Evolutionary conservation across 2,888 invertebrate species (phyloP).

Genomic region (Lagria hirta): DNA sequence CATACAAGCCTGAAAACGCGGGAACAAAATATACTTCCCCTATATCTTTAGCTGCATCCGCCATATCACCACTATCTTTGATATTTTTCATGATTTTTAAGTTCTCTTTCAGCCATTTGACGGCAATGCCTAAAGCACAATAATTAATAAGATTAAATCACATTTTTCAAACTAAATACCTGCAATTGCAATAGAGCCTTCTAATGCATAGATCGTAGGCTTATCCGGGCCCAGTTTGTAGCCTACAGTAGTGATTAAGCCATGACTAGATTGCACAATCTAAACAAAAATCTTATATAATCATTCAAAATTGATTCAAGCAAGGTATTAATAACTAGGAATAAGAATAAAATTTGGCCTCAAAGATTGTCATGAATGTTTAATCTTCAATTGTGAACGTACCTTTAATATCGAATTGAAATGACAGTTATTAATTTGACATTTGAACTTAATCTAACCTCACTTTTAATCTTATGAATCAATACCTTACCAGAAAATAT

Average conservation of each 20-base stretch:
- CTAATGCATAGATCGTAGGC: conserved; percentile 81
- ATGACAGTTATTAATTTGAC: too few relatives aligned
- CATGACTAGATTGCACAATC: conserved; percentile 83
- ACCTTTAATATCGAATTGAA: too few relatives aligned
- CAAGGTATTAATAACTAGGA: too few relatives aligned
- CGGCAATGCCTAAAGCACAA: conserved; percentile 68
- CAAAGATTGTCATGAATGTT: too few relatives aligned
- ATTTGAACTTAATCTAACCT: too few relatives aligned
- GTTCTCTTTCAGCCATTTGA: conserved; percentile 89
- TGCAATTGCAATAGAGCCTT: conserved; percentile 87
- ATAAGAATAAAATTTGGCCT: too few relatives aligned
- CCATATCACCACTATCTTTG: conserved; percentile 67
- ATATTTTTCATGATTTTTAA: conserved; percentile 72
- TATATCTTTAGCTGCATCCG: conserved; percentile 59
- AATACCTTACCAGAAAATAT: too few relatives aligned
- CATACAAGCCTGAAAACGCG: conserved; percentile 95
- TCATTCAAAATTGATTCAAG: not conserved
- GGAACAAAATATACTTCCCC: conserved; percentile 94
- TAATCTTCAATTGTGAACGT: too few relatives aligned
- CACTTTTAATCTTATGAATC: too few relatives aligned
- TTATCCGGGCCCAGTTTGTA: conserved; percentile 81
- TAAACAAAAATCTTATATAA: conserved; percentile 44
- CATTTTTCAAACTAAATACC: conserved; percentile 54
- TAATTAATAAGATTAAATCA: conserved; percentile 4
- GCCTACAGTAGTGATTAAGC: conserved; percentile 87